A percentile compares a stretch with the other conserved stretches of the same genome.
Conservation (phyloP, 2,113 vertebrate species). For the Pedetes capensis region DNA sequence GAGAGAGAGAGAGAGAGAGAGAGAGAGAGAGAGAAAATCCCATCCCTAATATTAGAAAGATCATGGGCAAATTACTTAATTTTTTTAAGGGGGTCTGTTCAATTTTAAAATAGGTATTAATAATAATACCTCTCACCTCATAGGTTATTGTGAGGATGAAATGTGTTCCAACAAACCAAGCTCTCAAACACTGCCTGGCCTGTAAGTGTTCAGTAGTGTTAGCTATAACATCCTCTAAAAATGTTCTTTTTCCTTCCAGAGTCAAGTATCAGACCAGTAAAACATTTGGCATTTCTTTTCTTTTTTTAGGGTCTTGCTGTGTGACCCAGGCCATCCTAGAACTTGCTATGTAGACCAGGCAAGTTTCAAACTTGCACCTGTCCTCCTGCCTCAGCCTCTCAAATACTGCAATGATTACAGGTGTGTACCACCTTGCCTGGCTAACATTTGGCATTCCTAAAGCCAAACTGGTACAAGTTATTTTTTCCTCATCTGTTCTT, state of each 20-base stretch:
- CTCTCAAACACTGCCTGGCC: not conserved
- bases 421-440: too few species aligned
- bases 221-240: conserved; percentile 3
- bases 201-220: not conserved
- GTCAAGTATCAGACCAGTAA: not conserved
- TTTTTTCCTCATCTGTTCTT: not conserved
- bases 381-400: too few species aligned
- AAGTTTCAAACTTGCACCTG: too few species aligned
- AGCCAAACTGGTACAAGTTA: not conserved
- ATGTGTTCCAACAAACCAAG: not conserved
- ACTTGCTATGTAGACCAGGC: too few species aligned
- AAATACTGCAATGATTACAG: too few species aligned
- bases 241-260: not conserved
- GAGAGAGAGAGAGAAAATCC: not conserved
- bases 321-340: too few species aligned
- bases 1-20: too few species aligned
- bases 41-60: not conserved
- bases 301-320: too few species aligned
- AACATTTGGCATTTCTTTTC: too few species aligned
- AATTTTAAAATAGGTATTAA: not conserved
- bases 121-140: not conserved
- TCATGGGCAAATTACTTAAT: not conserved
- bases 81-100: not conserved
- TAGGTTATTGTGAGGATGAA: not conserved
- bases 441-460: too few species aligned